A percentile compares a stretch with the other conserved stretches of the same genome.
Conservation (phyloP, 2,797 vertebrate genomes). For the Sylvilagus floridanus region DNA sequence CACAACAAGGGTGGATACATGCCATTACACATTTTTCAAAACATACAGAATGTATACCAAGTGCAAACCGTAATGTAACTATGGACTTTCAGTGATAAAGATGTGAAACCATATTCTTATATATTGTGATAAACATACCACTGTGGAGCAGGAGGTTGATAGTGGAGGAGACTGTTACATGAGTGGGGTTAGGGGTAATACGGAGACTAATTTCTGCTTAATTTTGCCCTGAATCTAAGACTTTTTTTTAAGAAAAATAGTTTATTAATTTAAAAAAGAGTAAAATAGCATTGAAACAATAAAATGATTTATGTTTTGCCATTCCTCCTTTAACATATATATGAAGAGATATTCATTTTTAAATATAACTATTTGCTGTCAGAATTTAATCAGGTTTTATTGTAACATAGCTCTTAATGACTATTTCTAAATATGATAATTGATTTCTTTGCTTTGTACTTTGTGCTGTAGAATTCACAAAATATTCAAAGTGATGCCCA, state of each 20-base stretch:
- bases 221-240: slow-evolving; percentile 13
- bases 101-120: neutral
- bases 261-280: neutral
- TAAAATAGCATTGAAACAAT: neutral
- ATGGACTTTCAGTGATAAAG: neutral
- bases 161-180: no score
- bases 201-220: neutral
- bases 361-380: slow-evolving; percentile 25
- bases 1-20: neutral
- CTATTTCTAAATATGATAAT: slow-evolving; percentile 20
- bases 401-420: neutral
- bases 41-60: neutral
- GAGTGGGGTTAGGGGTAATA: fast-evolving
- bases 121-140: neutral
- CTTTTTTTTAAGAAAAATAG: neutral
- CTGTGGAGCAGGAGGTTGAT: neutral
- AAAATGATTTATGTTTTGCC: neutral
- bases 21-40: neutral
- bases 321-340: neutral
- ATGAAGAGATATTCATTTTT: neutral
- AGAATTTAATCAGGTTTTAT: slow-evolving; percentile 34
- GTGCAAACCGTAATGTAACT: neutral
- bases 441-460: slow-evolving; percentile 14
- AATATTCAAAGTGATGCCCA: neutral
- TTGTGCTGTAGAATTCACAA: neutral